phyloP scores from a whole-genome alignment of 37 sponge, comb jelly and placozoan genomes.

The Cliona cf. orientalis region DNA sequence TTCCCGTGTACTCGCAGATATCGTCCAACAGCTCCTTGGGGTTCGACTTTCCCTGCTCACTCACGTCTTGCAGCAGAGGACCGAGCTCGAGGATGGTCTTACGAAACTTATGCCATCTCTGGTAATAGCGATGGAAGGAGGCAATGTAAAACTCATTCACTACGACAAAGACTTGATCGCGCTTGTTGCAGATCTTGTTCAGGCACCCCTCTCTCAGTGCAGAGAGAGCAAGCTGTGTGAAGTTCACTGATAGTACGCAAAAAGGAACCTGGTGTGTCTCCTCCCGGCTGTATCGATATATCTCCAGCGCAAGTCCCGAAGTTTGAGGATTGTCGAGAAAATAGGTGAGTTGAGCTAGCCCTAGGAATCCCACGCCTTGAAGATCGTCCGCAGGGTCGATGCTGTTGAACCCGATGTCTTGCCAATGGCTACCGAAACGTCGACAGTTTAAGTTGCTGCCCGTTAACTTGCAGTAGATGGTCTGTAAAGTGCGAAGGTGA shows the following conservation, averaged over 20 bases:
- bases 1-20: neutral
- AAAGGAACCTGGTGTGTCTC: conserved; percentile 59
- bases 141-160: conserved; percentile 79
- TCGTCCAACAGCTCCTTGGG: conserved; percentile 22
- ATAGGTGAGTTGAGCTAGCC: conserved; percentile 74
- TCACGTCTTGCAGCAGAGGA: conserved; percentile 33
- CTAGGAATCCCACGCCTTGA: conserved; percentile 84
- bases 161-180: conserved; percentile 79
- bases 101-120: conserved; percentile 35
- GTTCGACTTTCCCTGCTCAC: conserved; percentile 33
- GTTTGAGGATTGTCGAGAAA: conserved; percentile 53
- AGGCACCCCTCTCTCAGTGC: conserved; percentile 73
- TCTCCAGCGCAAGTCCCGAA: conserved; percentile 54
- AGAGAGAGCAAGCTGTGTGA: conserved; percentile 66
- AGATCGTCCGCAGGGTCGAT: conserved; percentile 89
- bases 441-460: conserved; percentile 61
- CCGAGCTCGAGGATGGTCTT: conserved; percentile 51
- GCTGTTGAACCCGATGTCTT: conserved; percentile 87
- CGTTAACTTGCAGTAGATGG: conserved; percentile 78
- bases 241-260: conserved; percentile 80
- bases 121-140: conserved; percentile 64
- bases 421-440: conserved; percentile 89
- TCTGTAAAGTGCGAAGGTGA: conserved; percentile 69
- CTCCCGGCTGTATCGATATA: conserved; percentile 53
- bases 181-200: conserved; percentile 70